Conservation (phyloP, 2,797 vertebrate genomes). For the Babyrousa celebensis region DNA sequence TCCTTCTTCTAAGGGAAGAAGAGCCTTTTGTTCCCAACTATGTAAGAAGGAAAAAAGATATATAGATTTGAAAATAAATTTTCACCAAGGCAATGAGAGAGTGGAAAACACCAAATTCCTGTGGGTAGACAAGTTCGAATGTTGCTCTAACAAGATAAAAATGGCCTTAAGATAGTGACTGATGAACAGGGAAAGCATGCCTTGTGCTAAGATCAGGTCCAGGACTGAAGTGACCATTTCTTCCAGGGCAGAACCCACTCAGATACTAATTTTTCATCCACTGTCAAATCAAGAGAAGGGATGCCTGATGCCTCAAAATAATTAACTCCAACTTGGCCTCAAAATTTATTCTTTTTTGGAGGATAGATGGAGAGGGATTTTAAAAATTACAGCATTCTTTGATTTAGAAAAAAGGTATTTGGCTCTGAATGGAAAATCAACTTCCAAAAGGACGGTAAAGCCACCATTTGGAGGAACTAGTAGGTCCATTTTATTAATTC, state of each 20-base stretch:
- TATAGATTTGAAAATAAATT: conserved; percentile 54
- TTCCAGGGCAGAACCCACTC: not conserved
- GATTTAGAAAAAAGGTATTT: not conserved
- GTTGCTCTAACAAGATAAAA: not conserved
- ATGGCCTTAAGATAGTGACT: no score
- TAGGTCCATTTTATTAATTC: not conserved
- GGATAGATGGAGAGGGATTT: not conserved
- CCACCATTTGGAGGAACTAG: not conserved
- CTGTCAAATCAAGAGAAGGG: not conserved
- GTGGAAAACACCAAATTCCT: not conserved
- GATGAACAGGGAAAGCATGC: not conserved
- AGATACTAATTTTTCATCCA: not conserved
- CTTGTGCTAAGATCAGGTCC: no score
- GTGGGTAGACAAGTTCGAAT: not conserved
- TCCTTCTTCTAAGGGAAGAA: not conserved
- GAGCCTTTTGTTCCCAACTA: conserved; percentile 14
- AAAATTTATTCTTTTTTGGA: not conserved
- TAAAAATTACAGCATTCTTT: not conserved
- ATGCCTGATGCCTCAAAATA: not conserved
- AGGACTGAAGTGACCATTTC: not conserved
- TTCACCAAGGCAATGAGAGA: not conserved
- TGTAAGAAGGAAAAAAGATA: not conserved
- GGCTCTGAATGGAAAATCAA: not conserved
- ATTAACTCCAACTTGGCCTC: not conserved
- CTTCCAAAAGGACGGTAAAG: not conserved